phyloP scores from a whole-genome alignment of 2,888 invertebrate species.

The Pachliopta kotzebuea region DNA sequence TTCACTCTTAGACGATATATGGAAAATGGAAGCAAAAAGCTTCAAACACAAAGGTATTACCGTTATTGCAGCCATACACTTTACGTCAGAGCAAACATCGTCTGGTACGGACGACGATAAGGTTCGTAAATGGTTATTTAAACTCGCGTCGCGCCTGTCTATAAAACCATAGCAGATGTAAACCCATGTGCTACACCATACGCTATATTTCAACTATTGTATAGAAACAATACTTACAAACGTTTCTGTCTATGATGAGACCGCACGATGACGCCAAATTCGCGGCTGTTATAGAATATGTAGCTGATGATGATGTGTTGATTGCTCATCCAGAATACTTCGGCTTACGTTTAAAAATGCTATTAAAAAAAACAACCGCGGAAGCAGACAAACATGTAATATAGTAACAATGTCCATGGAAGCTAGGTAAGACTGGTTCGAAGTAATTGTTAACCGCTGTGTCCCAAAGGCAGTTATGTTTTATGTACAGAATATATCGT shows the following conservation, averaged over 20 bases:
- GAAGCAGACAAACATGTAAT: no score
- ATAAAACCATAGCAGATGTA: constrained; percentile 1
- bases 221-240: background rate
- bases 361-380: no score
- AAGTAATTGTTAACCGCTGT: no score
- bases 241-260: no score
- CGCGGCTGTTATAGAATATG: no score
- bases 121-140: background rate
- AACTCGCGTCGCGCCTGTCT: background rate
- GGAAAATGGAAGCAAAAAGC: background rate
- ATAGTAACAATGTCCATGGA: no score
- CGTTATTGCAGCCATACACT: background rate
- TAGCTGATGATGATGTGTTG: no score
- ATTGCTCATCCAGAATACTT: no score
- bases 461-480: background rate
- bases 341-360: no score
- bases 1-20: no score
- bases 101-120: background rate
- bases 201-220: background rate
- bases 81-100: background rate
- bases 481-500: background rate
- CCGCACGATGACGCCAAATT: no score
- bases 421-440: no score
- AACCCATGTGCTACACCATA: background rate
- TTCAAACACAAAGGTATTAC: background rate